Percentiles rank a stretch among this genome's conserved stretches.
phyloP scores from a whole-genome alignment of 2,888 invertebrate species.

The Hofmannophila pseudospretella region DNA sequence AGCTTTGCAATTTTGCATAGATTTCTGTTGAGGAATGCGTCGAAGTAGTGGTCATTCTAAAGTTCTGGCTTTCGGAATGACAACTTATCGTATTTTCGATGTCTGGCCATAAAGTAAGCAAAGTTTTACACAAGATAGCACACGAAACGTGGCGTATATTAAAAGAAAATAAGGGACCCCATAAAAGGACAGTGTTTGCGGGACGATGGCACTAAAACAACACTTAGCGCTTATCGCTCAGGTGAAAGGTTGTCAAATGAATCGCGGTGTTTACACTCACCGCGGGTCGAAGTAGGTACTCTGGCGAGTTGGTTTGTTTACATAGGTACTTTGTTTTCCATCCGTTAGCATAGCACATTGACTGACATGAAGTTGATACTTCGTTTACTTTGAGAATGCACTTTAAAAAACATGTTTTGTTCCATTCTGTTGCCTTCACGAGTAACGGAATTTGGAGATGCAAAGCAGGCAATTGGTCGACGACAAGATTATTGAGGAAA shows the following conservation, averaged over 20 bases:
- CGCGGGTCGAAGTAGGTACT: slow-evolving; percentile 29
- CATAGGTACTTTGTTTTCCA: slow-evolving; percentile 29
- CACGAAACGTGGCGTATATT: neutral
- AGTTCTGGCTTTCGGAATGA: neutral
- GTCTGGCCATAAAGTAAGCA: slow-evolving; percentile 3
- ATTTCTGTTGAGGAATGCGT: no score
- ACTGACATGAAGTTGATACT: no score
- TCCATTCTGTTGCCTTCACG: neutral
- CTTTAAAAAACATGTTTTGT: neutral
- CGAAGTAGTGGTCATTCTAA: no score
- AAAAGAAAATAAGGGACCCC: slow-evolving; percentile 10
- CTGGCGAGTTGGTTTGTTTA: slow-evolving; percentile 27
- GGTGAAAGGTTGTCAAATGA: slow-evolving; percentile 64
- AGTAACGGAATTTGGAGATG: neutral
- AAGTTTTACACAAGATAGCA: slow-evolving; percentile 3
- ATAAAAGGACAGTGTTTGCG: slow-evolving; percentile 28
- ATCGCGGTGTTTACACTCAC: slow-evolving; percentile 48
- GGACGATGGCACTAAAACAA: slow-evolving; percentile 40
- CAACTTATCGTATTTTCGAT: no score
- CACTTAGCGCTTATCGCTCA: slow-evolving; percentile 54
- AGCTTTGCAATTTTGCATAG: no score
- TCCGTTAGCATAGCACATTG: slow-evolving; percentile 10
- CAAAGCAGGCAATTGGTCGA: no score
- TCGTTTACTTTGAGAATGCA: neutral
- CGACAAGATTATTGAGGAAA: neutral